Evolutionary conservation across 2,797 vertebrate species (phyloP), one percentile per base, ranked within the genome.

Genomic region (Sitta carolinensis): DNA sequence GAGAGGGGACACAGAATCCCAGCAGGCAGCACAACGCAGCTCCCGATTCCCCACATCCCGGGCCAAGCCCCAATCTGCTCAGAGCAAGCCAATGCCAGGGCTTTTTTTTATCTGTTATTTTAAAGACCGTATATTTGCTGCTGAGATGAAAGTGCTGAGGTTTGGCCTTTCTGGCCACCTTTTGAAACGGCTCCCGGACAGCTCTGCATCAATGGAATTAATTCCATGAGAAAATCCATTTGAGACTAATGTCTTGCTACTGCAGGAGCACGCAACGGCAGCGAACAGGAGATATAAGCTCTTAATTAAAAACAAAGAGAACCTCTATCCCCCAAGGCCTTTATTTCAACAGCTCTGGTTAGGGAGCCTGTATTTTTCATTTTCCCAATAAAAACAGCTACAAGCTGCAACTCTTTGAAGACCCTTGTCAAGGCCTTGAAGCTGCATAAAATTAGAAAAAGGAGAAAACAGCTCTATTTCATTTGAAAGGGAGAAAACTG

Each of bases 251-350:
- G 86, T 51, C 87, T 92, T 59, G 87, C 77, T 86, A 22, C 91
- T 45, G 94, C 84, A 93, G 95, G 76, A 93, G 90, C 8, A 6
- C 0, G 48, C 84, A 74, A 59, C 29, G 76, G 92, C 96, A 87
- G 73, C 3, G 4, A 68, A 76, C 83, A 74, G 69, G 86, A 69
- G 87, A 68, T 75, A 90, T 80, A 94, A 78, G 88, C 75, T 95
- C 76, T 95, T 93, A 91, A 94, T 97, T 92, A 94, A 97, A 94
- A 95, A 92, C 92, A 85, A 91, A 95, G 95, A 94, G 84, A 95
- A 94, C 92, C 94, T 95, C 89, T 64, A 77, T 95, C 92, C 95
- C 94, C 80, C 69, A 85, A 89, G 96, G 82, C 86, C 81, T 95
- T 68, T 68, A 64, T 78, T 94, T 91, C 94, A 91, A 86, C 69